phyloP scores from a whole-genome alignment of 2,888 invertebrate genomes.

The Rosalia funebris region DNA sequence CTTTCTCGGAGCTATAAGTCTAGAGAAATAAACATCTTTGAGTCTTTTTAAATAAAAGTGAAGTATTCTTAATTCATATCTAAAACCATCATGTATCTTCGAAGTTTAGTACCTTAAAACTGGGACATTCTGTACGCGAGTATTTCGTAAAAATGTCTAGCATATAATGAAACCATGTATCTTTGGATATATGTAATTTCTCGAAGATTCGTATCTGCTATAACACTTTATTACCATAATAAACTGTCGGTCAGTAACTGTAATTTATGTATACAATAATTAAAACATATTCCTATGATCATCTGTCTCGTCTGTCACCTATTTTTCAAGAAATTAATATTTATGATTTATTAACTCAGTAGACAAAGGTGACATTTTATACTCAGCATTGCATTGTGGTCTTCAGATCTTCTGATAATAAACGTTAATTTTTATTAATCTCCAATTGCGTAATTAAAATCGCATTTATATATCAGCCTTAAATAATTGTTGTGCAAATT shows the following conservation, averaged over 20 bases:
- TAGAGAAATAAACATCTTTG: no score
- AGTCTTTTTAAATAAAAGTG: no score
- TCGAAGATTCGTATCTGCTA: background rate
- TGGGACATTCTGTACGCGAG: no score
- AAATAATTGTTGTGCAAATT: constrained; percentile 16
- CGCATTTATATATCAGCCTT: constrained; percentile 9
- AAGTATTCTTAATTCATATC: no score
- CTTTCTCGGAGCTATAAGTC: no score
- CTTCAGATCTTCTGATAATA: constrained; percentile 8
- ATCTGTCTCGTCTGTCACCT: background rate
- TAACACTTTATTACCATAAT: background rate
- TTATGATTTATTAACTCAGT: constrained; percentile 8
- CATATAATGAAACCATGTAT: background rate
- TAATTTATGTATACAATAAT: background rate
- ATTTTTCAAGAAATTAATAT: background rate
- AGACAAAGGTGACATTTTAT: constrained; percentile 7
- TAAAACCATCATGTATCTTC: no score
- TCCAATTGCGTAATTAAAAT: constrained; percentile 14
- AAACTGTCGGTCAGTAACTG: background rate
- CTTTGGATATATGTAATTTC: background rate
- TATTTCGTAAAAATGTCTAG: background rate
- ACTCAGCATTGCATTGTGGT: background rate
- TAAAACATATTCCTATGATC: background rate
- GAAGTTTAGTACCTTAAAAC: no score
- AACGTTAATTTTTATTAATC: constrained; percentile 4